Evolutionary conservation across 2,797 vertebrate species (phyloP).

Genomic region (Neosalanx taihuensis): DNA sequence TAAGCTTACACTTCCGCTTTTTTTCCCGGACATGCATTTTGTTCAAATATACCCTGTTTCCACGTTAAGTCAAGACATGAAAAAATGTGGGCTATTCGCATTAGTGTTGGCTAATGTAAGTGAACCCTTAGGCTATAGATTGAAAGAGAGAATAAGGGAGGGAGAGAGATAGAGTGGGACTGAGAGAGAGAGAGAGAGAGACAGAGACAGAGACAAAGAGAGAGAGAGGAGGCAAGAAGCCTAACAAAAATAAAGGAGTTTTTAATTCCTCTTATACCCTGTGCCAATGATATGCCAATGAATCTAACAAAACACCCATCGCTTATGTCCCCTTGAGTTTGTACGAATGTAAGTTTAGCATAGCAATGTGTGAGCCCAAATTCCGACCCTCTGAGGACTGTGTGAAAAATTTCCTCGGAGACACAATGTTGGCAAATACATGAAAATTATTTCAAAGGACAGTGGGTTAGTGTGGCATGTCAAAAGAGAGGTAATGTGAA

Average conservation of each 20-base stretch:
- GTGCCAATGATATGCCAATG: constrained; percentile 71
- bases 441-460: constrained; percentile 43
- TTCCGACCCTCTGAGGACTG: constrained; percentile 42
- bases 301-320: constrained; percentile 43
- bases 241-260: constrained; percentile 65
- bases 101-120: constrained; percentile 68
- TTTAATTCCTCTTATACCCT: constrained; percentile 75
- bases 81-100: constrained; percentile 69
- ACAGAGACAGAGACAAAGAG: neutral
- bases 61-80: constrained; percentile 91
- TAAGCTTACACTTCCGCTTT: constrained; percentile 75
- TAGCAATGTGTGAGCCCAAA: constrained; percentile 39
- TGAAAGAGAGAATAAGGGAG: constrained; percentile 34
- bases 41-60: constrained; percentile 99
- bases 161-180: constrained; percentile 5
- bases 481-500: constrained; percentile 53
- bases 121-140: constrained; percentile 54
- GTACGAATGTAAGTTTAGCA: constrained; percentile 53
- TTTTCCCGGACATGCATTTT: constrained; percentile 87
- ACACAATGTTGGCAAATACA: constrained; percentile 12
- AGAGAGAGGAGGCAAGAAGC: constrained; percentile 38
- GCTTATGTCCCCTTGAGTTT: constrained; percentile 54
- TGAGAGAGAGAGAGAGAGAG: constrained; percentile 32
- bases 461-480: constrained; percentile 44
- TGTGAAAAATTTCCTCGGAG: constrained; percentile 6